These are phyloP conservation scores for Ctenodactylus gundi DNA, from an alignment of 2,113 vertebrate species.

Conservation along the genomic window DNA sequence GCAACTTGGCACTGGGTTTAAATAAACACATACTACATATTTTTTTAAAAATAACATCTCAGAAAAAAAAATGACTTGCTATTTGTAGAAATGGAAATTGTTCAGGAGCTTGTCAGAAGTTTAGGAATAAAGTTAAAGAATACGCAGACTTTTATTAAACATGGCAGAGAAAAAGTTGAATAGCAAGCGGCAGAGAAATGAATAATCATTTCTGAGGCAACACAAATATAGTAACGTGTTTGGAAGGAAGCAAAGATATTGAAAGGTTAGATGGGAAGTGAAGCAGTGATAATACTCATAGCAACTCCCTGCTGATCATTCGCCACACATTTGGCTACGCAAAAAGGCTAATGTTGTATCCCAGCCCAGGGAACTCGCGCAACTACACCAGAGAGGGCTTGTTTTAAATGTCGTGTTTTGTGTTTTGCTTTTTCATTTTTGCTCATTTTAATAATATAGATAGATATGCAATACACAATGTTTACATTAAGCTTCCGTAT, in stretches of 20 bases:
- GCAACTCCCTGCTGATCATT: neutral
- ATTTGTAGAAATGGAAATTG: constrained; percentile 59
- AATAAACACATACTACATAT: constrained; percentile 70
- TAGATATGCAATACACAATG: too few relatives aligned
- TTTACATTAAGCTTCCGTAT: too few relatives aligned
- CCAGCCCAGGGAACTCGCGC: neutral
- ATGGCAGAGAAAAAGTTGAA: neutral
- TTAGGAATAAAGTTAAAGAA: constrained; percentile 17
- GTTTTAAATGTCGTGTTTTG: neutral
- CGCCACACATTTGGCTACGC: neutral
- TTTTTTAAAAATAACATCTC: constrained; percentile 57
- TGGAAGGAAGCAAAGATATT: too few relatives aligned
- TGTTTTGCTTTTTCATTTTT: too few relatives aligned
- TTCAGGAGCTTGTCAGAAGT: constrained; percentile 27
- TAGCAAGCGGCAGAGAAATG: neutral
- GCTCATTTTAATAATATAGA: too few relatives aligned
- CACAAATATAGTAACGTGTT: neutral
- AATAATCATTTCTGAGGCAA: neutral
- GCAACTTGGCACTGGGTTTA: constrained; percentile 63
- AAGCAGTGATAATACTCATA: neutral
- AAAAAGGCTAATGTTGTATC: neutral
- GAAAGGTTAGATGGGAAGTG: neutral
- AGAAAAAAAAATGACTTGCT: constrained; percentile 54
- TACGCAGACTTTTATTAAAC: neutral
- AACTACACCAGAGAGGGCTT: neutral